Percentiles rank a stretch among this genome's conserved stretches.
Conservation (phyloP, 2,888 invertebrate genomes). For the Anagyrus pseudococci region DNA sequence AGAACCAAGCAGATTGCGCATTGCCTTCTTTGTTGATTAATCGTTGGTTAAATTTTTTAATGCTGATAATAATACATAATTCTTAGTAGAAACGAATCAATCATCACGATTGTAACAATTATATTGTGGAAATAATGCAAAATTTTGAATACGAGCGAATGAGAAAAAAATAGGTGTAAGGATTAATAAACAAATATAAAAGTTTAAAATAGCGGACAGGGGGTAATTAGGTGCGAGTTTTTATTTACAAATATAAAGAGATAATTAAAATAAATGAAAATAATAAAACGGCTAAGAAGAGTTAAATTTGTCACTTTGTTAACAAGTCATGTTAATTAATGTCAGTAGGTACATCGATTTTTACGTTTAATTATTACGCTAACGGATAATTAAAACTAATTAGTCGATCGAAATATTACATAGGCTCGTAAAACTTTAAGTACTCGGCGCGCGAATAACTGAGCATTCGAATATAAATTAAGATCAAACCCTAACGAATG, state of each 20-base stretch:
- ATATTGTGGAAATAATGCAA: constrained; percentile 16
- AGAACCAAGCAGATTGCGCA: constrained; percentile 17
- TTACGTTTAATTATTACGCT: constrained; percentile 35
- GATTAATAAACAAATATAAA: background rate
- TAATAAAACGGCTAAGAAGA: background rate
- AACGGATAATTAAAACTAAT: constrained; percentile 7
- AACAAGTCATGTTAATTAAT: constrained; percentile 5
- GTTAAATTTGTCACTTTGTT: background rate
- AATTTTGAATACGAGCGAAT: constrained; percentile 30
- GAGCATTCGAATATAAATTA: background rate
- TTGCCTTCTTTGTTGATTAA: constrained; percentile 37
- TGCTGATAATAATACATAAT: constrained; percentile 9
- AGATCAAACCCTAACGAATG: background rate
- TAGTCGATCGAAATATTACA: constrained; percentile 34
- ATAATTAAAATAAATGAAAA: too few relatives aligned
- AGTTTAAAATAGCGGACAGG: background rate
- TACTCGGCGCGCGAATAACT: constrained; percentile 15
- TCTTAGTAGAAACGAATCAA: constrained; percentile 27
- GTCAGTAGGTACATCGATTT: constrained; percentile 30
- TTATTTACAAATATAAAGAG: too few relatives aligned
- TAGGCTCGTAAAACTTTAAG: constrained; percentile 22
- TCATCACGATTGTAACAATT: constrained; percentile 25
- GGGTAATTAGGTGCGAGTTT: too few relatives aligned
- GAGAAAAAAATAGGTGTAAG: constrained; percentile 23
- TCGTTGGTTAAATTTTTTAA: constrained; percentile 32